These are phyloP conservation scores for Bergia puertoricense DNA, from an alignment of 92 coral and sea anemone species.

Conservation along the genomic window DNA sequence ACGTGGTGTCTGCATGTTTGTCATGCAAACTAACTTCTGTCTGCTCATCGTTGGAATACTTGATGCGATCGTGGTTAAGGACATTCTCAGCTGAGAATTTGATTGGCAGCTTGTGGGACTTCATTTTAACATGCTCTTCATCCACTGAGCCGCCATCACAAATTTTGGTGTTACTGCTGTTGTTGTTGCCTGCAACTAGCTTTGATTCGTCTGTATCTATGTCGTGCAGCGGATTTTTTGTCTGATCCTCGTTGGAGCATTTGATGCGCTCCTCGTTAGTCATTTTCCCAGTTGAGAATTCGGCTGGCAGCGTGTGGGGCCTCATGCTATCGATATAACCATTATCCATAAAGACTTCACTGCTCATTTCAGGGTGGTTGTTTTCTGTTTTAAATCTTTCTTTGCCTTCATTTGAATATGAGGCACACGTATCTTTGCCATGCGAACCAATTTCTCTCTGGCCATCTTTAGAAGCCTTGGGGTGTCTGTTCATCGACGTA, in stretches of 20 bases:
- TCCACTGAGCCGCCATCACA: not conserved
- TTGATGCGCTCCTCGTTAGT: not conserved
- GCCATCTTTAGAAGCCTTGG: not conserved
- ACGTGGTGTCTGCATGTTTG: not conserved
- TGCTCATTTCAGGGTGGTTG: no score
- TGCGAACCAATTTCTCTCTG: constrained; percentile 3
- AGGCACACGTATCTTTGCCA: not conserved
- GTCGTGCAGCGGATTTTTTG: not conserved
- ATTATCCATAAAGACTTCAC: not conserved
- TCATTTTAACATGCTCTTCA: not conserved
- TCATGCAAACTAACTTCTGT: constrained; percentile 17
- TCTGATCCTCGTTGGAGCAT: no score
- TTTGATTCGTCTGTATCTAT: not conserved
- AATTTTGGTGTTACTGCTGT: not conserved
- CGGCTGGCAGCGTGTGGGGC: not conserved
- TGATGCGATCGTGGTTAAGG: not conserved
- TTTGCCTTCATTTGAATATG: not conserved
- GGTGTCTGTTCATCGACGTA: not conserved
- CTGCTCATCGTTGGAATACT: not conserved
- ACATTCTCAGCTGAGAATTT: not conserved
- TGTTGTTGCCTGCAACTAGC: not conserved
- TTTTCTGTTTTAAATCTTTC: not conserved
- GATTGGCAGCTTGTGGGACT: not conserved
- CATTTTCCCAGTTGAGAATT: not conserved
- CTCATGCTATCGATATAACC: not conserved